Base-by-base conservation (phyloP, 2,797 vertebrate genomes). In the Danio albolineatus region DNA sequence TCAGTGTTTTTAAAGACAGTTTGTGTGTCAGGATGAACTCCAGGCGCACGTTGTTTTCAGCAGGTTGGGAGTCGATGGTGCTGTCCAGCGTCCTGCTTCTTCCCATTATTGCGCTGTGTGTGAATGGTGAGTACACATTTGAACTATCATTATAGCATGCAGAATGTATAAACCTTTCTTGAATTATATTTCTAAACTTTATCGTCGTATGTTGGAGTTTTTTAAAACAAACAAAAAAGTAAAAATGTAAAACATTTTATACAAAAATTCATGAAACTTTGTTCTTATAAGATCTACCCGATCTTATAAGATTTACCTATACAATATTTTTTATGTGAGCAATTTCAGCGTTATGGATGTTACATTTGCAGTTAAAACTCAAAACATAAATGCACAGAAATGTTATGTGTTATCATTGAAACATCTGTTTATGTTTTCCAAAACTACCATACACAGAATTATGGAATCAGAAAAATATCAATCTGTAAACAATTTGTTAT, bases 31-130 rank as follows among this genome's bases (percentile, higher is more conserved):
- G n/a, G 10, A 83, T 81, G 84, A 51, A 46, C 41, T 56, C 7
- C 66, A 79, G 36, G 38, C 49, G 43, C 61, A 36, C 41, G 41
- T 36, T 21, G 64, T 62, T 76, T 46, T 62, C 39, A 7, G 21
- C 61, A n/a, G 41, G 74, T 57, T 57, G 75, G 83, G 49, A 79
- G 44, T 75, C 84, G 10, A 28, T 75, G 56, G 44, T 84, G 70
- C 73, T 83, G 67, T 74, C 73, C 83, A 79, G 79, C 62, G 36
- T 85, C 61, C 76, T 85, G 39, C 81, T 85, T 14, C 5, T 82
- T 10, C 73, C 74, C 46, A 21, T 75, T 64, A 36, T 60, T 57
- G 60, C 70, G 5, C 46, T 73, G 13, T 36, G 10, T 56, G 67
- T 66, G 13, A 65, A 38, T 16, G 82, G 85, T 86, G 67, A 83